Conservation (phyloP, 1,140 invertebrate genomes). For the Zophobas morio region DNA sequence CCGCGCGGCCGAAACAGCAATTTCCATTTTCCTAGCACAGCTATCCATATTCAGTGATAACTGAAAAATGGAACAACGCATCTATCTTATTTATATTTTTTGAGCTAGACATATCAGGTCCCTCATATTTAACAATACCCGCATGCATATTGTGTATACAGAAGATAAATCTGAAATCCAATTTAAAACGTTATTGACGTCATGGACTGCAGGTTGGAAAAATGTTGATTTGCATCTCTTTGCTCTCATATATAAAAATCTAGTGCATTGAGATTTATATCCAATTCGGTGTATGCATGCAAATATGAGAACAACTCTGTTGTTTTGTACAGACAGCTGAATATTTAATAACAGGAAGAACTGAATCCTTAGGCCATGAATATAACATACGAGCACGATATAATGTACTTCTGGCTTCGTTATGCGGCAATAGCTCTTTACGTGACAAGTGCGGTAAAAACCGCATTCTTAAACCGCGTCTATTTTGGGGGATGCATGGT, state of each 20-base stretch:
- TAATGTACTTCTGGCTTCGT: too few relatives aligned
- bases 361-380: constrained; percentile 35
- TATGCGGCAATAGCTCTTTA: too few relatives aligned
- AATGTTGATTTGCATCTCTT: constrained; percentile 58
- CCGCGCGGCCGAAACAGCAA: background rate
- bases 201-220: constrained; percentile 55
- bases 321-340: constrained; percentile 31
- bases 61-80: constrained; percentile 45
- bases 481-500: too few relatives aligned
- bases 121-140: constrained; percentile 51
- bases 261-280: constrained; percentile 50
- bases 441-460: too few relatives aligned
- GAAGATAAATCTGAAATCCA: constrained; percentile 58
- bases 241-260: constrained; percentile 51
- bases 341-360: constrained; percentile 46
- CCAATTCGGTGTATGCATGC: constrained; percentile 42
- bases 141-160: constrained; percentile 52
- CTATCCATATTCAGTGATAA: constrained; percentile 25
- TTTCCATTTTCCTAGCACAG: constrained; percentile 7
- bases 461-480: too few relatives aligned
- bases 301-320: constrained; percentile 23
- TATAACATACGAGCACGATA: constrained; percentile 5
- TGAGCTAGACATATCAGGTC: constrained; percentile 48
- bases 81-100: constrained; percentile 49
- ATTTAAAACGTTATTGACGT: constrained; percentile 60